These are phyloP conservation scores for Nematopogon swammerdamellus DNA, from an alignment of 2,888 invertebrate genomes.

Conservation along the genomic window DNA sequence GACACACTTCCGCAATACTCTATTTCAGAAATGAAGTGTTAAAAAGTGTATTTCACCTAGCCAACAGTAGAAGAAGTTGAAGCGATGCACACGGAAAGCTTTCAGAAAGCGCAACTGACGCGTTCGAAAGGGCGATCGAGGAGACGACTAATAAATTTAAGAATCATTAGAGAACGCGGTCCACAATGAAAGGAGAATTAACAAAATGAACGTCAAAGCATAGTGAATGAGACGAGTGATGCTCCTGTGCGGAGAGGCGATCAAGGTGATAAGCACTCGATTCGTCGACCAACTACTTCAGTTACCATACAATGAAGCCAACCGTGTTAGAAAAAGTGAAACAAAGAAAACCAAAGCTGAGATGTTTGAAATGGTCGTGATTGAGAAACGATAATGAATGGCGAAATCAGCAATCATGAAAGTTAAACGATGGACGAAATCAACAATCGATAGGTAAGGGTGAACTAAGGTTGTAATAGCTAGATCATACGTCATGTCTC, in stretches of 20 bases:
- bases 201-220: not conserved
- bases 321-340: not conserved
- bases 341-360: not conserved
- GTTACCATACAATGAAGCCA: not conserved
- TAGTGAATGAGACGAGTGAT: too few relatives aligned
- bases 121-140: constrained; percentile 44
- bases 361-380: not conserved
- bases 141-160: not conserved
- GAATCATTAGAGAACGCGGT: not conserved
- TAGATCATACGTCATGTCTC: constrained; percentile 96
- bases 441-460: constrained; percentile 21
- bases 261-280: not conserved
- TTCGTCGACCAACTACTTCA: not conserved
- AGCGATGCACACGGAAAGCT: constrained; percentile 28
- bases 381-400: not conserved
- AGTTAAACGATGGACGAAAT: not conserved
- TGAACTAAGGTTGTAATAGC: constrained; percentile 43
- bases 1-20: not conserved
- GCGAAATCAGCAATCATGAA: not conserved
- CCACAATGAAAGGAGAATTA: not conserved
- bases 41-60: not conserved
- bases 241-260: too few relatives aligned
- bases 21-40: too few relatives aligned
- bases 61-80: constrained; percentile 19
- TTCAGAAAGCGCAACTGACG: constrained; percentile 28